These are phyloP conservation scores for Drosophila peninsularis DNA, from an alignment of 2,888 invertebrate genomes.

Conservation along the genomic window DNA sequence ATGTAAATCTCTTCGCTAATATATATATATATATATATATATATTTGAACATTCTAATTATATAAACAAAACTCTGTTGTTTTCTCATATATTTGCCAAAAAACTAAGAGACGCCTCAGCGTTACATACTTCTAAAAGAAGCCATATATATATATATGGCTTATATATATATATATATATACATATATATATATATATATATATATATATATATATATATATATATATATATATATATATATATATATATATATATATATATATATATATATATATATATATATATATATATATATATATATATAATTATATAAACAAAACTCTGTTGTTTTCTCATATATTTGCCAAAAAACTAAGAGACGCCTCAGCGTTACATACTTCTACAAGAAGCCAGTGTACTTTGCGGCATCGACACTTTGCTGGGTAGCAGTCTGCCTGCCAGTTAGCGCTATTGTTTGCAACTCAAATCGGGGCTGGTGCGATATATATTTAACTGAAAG, in stretches of 20 bases:
- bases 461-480: conserved; percentile 65
- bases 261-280: neutral
- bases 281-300: too few relatives aligned
- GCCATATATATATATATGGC: neutral
- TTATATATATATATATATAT: too few relatives aligned
- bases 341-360: neutral
- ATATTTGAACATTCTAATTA: too few relatives aligned
- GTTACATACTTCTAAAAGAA: neutral
- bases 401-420: neutral
- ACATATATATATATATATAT: too few relatives aligned
- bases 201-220: too few relatives aligned
- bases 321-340: neutral
- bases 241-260: too few relatives aligned
- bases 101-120: neutral
- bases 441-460: conserved; percentile 62
- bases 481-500: conserved; percentile 51
- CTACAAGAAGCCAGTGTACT: conserved; percentile 4
- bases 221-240: too few relatives aligned
- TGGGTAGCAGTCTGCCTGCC: conserved; percentile 33
- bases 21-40: too few relatives aligned
- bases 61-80: neutral
- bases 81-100: neutral
- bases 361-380: neutral
- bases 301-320: neutral
- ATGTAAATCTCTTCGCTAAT: too few relatives aligned